Evolutionary conservation across 2,113 vertebrate genomes (phyloP).

Genomic region (Melanostigma gelatinosum): DNA sequence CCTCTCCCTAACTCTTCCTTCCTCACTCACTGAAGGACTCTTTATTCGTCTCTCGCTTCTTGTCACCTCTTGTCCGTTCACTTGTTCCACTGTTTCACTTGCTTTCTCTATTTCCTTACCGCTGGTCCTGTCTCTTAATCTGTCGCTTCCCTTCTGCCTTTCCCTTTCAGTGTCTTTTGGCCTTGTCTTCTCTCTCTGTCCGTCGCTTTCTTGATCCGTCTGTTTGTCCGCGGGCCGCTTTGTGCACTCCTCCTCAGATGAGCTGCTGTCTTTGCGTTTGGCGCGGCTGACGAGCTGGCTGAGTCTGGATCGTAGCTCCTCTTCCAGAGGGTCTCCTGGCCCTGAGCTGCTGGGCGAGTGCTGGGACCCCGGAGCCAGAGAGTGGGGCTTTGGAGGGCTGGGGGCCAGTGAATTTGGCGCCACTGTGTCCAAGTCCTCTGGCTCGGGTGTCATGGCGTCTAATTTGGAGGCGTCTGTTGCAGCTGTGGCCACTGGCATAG

Average conservation of each 20-base stretch:
- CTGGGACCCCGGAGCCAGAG: slow-evolving; percentile 73
- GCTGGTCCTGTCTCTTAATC: slow-evolving; percentile 23
- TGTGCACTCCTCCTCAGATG: slow-evolving; percentile 86
- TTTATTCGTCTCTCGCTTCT: slow-evolving; percentile 50
- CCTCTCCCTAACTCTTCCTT: slow-evolving; percentile 35
- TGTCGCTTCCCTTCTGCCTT: slow-evolving; percentile 60
- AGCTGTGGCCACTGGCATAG: slow-evolving; percentile 28
- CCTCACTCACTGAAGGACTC: slow-evolving; percentile 45
- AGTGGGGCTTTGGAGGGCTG: slow-evolving; percentile 24
- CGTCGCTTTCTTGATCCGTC: slow-evolving; percentile 71
- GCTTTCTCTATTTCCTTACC: slow-evolving; percentile 28
- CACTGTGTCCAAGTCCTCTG: slow-evolving; percentile 63
- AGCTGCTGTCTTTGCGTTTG: slow-evolving; percentile 84
- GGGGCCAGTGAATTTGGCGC: slow-evolving; percentile 51
- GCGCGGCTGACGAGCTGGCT: slow-evolving; percentile 84
- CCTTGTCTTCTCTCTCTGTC: slow-evolving; percentile 46
- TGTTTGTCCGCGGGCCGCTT: slow-evolving; percentile 71
- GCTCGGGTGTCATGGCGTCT: slow-evolving; percentile 66
- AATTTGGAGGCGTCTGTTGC: slow-evolving; percentile 53
- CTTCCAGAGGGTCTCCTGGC: slow-evolving; percentile 74
- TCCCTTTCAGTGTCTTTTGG: slow-evolving; percentile 50
- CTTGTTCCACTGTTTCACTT: slow-evolving; percentile 40
- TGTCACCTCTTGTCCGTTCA: slow-evolving; percentile 60
- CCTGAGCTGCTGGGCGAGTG: slow-evolving; percentile 27
- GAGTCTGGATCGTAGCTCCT: slow-evolving; percentile 83